These are phyloP conservation scores for Dermochelys coriacea DNA, from an alignment of 2,797 vertebrate species.

Conservation along the genomic window DNA sequence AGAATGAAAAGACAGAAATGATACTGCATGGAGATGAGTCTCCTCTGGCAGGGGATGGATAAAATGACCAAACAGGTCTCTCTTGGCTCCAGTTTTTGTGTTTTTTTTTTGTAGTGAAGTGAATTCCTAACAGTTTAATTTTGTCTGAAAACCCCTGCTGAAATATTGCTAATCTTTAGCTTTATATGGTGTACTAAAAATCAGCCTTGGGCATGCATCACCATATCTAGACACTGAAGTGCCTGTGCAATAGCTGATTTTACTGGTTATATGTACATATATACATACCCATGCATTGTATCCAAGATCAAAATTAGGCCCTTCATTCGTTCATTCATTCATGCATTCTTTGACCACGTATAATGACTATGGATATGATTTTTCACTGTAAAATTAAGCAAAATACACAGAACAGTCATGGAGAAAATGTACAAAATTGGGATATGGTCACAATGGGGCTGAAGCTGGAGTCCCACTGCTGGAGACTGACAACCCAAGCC, in stretches of 20 bases:
- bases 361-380: not conserved
- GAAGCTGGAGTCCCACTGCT: not conserved
- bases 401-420: not conserved
- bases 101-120: not conserved
- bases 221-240: not conserved
- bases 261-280: not conserved
- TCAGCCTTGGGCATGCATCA: not conserved
- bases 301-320: not conserved
- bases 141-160: not conserved
- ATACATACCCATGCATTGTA: not conserved
- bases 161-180: not conserved
- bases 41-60: not conserved
- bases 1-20: not conserved
- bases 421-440: not conserved
- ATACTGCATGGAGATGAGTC: not conserved
- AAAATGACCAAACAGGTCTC: not conserved
- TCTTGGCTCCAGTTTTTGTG: not conserved
- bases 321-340: not conserved
- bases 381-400: not conserved
- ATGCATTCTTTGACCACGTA: not conserved
- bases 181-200: not conserved
- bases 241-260: not conserved
- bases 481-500: not conserved
- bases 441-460: not conserved
- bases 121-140: not conserved